Evolutionary conservation across 1,140 invertebrate genomes (phyloP), one percentile per base, ranked within the genome.

Genomic region (Drosophila subpulchrella): DNA sequence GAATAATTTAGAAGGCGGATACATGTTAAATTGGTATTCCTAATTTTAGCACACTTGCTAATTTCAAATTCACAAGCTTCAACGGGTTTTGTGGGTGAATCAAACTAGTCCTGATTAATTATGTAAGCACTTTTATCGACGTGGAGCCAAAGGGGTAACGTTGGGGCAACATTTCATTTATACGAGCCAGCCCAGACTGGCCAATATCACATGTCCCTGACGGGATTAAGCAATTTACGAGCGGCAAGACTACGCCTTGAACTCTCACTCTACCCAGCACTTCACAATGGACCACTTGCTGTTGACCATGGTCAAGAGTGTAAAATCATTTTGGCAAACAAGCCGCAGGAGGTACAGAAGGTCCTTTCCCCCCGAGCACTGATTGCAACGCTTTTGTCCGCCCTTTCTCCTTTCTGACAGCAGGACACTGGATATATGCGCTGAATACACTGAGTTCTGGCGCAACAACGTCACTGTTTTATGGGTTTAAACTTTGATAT

Each of bases 401-500:
- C 13, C 12, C 32, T 10, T 10, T 34, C 7, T 8, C 27, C 60
- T 34, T 17, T 42, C 30, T 20, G 65, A 48, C 51, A 71, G 51
- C 67, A 41, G 51, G 65, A 70, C 32, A 70, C 46, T 6, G 10
- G 27, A 17, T 34, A 17, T 34, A 17, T 11, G 32, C 20, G 36
- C 32, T 11, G 8, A 11, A 8, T 17, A 50, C 30, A 12, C 30
- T 6, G 15, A 12, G 10, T 36, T 13, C 12, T 30, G 44, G 32
- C 34, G 46, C 36, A 20, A 27, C 47, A 55, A 39, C 54, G 36
- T 30, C n/a, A 61, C 36, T 67, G 57, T 61, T 85, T 86, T 86
- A 78, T 75, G 65, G 59, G 75, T 57, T 75, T 85, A 75, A 85
- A 86, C 82, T 88, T 86, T 86, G 83, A 72, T 86, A 86, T 86